Evolutionary conservation across 2,113 vertebrate genomes (phyloP), one percentile per base, ranked within the genome.

Genomic region (Seriola rivoliana): DNA sequence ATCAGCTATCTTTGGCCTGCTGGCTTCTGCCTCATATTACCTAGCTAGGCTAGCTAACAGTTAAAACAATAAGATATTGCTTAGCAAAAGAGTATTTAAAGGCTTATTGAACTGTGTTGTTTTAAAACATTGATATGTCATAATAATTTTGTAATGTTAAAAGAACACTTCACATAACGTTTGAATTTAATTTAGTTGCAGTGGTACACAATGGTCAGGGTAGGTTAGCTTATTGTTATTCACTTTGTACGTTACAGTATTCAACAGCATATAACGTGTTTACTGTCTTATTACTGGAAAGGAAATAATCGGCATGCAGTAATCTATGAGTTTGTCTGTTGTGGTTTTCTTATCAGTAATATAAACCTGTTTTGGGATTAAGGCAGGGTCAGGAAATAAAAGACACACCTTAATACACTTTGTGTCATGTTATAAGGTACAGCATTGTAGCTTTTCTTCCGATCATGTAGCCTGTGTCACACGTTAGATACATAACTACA

Each of bases 311-410:
- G 23, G 7, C 12, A 12, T 40, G 54, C 21, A 8, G 19, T 68
- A 23, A 87, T 84, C 66, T 63, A 25, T 29, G 8, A 34, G 32
- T 50, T 34, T 82, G 67, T 17, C 4, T 68, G 64, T 63, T 77
- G 81, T 48, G 36, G 81, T 74, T 70, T 81, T 78, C 73, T 84
- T 80, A 81, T 85, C 63, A 52, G 25, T 66, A 83, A 36, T 83
- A 5, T 64, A 81, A 29, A 10, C 6, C 34, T 2, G 38, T 46
- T 71, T 23, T 68, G 4, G 67, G 59, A 81, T 67, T 48, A 23
- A 62, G 46, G 63, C 42, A 7, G 11, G 60, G 34, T 23, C 48
- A 42, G 58, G 54, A 75, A 50, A 66, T 48, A 40, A 36, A 57
- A 58, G 70, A 36, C 68, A 23, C 81, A 59, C 85, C 71, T 81